Conservation (phyloP, 2,113 vertebrate genomes). For the Hoplias malabaricus region DNA sequence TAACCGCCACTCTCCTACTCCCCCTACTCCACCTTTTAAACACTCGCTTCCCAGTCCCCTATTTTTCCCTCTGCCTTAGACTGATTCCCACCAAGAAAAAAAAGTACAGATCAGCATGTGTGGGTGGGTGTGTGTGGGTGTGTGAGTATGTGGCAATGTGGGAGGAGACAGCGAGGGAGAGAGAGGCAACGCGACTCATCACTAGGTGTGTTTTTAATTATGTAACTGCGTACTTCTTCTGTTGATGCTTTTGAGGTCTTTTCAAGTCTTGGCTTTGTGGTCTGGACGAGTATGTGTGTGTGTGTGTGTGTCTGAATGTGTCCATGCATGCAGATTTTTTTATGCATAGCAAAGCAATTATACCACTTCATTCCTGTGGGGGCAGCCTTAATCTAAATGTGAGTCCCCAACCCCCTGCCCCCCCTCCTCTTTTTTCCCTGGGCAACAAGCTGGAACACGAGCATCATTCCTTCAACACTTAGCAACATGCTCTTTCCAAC, state of each 20-base stretch:
- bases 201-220: conserved; percentile 68
- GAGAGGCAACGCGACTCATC: conserved; percentile 8
- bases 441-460: conserved; percentile 62
- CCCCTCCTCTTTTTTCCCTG: conserved; percentile 24
- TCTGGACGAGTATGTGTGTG: not conserved
- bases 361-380: conserved; percentile 57
- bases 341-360: conserved; percentile 12
- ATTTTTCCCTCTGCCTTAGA: conserved; percentile 61
- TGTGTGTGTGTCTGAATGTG: conserved; percentile 2
- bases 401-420: not conserved
- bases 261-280: conserved; percentile 37
- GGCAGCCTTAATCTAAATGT: conserved; percentile 53
- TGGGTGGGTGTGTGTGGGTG: not conserved
- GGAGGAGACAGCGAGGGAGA: not conserved
- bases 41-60: conserved; percentile 54
- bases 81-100: conserved; percentile 66
- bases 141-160: not conserved
- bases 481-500: conserved; percentile 29
- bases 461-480: conserved; percentile 63
- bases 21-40: conserved; percentile 37
- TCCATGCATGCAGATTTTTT: conserved; percentile 12
- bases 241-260: conserved; percentile 50
- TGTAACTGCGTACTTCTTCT: conserved; percentile 58
- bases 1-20: conserved; percentile 49
- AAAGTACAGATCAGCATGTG: not conserved